phyloP scores from a whole-genome alignment of 2,888 invertebrate genomes.

The Cephus pulcher region DNA sequence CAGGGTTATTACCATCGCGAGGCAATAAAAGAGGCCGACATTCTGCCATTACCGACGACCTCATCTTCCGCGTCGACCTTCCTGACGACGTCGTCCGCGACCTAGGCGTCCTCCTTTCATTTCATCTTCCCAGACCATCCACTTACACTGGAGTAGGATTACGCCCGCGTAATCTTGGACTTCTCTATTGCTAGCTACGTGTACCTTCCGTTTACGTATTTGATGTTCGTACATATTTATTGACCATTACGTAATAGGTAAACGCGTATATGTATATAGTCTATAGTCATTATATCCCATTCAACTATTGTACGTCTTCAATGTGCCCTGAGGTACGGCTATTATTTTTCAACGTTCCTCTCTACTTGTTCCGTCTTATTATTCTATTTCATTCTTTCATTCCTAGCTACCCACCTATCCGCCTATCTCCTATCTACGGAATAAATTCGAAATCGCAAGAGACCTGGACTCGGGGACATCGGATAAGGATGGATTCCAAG shows the following conservation, averaged over 20 bases:
- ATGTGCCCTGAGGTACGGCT: neutral
- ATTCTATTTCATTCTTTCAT: neutral
- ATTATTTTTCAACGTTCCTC: neutral
- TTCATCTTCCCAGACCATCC: neutral
- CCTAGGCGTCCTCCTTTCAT: neutral
- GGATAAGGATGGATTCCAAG: neutral
- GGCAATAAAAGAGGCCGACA: neutral
- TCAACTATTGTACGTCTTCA: neutral
- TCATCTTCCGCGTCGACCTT: neutral
- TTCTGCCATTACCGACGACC: neutral
- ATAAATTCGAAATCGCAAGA: neutral
- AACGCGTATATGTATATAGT: neutral
- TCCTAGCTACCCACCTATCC: neutral
- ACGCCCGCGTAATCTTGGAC: neutral
- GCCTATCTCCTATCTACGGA: neutral
- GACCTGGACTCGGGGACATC: neutral
- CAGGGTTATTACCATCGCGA: neutral
- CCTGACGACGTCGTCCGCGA: neutral
- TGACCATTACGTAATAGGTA: too few species aligned
- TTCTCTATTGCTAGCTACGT: neutral
- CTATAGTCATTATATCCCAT: neutral
- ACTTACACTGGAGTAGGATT: slow-evolving; percentile 1
- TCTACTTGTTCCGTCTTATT: neutral
- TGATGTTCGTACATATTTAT: neutral
- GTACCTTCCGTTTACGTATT: neutral